Conservation (phyloP, 2,113 vertebrate genomes). For the Ophthalmolycus amberensis region DNA sequence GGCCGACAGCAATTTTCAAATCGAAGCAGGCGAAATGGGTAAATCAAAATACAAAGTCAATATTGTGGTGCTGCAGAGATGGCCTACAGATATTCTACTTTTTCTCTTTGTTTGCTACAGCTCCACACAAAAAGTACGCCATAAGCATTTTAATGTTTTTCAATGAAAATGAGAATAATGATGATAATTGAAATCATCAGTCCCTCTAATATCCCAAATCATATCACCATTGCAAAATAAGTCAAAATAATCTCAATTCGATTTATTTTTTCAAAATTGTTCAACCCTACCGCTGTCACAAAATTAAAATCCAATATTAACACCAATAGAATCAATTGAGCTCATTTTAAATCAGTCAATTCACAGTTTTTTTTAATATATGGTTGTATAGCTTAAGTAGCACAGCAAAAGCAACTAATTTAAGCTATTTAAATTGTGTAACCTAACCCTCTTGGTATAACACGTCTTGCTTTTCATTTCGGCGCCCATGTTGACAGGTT, state of each 20-base stretch:
- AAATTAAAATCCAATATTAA: not conserved
- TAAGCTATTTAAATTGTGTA: not conserved
- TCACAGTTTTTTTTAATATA: too few species aligned
- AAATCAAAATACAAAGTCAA: too few species aligned
- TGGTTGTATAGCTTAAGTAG: too few species aligned
- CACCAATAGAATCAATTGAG: not conserved
- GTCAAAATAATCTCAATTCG: not conserved
- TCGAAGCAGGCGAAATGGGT: too few species aligned
- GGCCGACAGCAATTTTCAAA: not conserved
- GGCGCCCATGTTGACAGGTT: not conserved
- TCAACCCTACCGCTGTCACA: not conserved
- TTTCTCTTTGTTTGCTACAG: too few species aligned
- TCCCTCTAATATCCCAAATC: too few species aligned
- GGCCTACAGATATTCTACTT: too few species aligned
- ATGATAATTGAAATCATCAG: too few species aligned
- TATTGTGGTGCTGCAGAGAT: too few species aligned
- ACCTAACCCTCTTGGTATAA: not conserved
- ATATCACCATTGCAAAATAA: too few species aligned
- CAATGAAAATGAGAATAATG: too few species aligned
- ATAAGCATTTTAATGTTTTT: not conserved
- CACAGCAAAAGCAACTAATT: not conserved
- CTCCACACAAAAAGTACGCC: not conserved
- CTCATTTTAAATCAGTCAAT: too few species aligned
- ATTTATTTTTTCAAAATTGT: not conserved
- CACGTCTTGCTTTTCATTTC: not conserved